These are phyloP conservation scores for Oryctes rhinoceros DNA, from an alignment of 1,140 invertebrate genomes.

Conservation along the genomic window DNA sequence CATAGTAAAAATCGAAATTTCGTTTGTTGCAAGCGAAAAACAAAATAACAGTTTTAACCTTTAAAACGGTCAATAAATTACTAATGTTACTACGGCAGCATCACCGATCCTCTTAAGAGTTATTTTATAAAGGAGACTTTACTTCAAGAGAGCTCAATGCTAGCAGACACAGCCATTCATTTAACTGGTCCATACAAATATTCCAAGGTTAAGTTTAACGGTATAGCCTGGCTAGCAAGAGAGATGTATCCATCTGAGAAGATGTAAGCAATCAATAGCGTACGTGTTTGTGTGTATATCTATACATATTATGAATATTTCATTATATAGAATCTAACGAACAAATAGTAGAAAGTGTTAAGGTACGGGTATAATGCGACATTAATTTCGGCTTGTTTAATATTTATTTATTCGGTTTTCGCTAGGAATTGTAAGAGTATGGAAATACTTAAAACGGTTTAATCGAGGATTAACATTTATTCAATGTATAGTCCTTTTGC, in stretches of 20 bases:
- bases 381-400: no score
- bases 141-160: neutral
- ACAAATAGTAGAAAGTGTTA: no score
- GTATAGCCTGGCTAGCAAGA: slow-evolving; percentile 28
- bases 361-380: no score
- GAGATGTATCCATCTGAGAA: slow-evolving; percentile 17
- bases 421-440: no score
- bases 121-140: slow-evolving; percentile 18
- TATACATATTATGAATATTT: neutral
- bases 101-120: neutral
- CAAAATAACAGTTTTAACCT: neutral
- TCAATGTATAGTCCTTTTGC: neutral
- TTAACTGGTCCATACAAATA: slow-evolving; percentile 50
- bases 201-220: slow-evolving; percentile 49
- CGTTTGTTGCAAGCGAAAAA: neutral
- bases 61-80: neutral
- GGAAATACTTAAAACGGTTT: no score
- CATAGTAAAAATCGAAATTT: neutral
- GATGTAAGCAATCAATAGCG: slow-evolving; percentile 7
- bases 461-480: neutral
- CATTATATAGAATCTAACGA: neutral
- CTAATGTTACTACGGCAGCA: neutral
- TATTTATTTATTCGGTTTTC: no score
- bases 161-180: slow-evolving; percentile 11
- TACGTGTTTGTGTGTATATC: neutral